Evolutionary conservation across 2,888 invertebrate genomes (phyloP).

Genomic region (Amiota minor): DNA sequence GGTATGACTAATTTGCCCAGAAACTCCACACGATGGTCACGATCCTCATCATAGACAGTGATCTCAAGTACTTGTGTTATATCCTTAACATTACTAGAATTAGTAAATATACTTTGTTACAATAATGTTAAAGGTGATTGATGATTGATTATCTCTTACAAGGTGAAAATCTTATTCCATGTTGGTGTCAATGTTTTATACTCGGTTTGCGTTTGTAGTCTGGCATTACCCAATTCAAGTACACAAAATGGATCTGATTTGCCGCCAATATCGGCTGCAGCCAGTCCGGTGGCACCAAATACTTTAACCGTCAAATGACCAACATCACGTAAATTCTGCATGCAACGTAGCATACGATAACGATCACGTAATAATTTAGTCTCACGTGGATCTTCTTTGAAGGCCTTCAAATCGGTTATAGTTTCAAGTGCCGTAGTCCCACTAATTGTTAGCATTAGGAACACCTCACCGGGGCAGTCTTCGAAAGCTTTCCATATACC

Average conservation of each 20-base stretch:
- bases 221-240: slow-evolving; percentile 92
- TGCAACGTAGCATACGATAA: slow-evolving; percentile 78
- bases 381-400: slow-evolving; percentile 86
- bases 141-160: slow-evolving; percentile 78
- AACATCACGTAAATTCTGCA: slow-evolving; percentile 87
- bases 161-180: slow-evolving; percentile 99
- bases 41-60: slow-evolving; percentile 97
- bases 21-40: slow-evolving; percentile 98
- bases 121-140: neutral
- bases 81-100: slow-evolving; percentile 88
- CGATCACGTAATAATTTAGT: slow-evolving; percentile 76
- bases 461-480: slow-evolving; percentile 88
- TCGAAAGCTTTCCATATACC: slow-evolving; percentile 91
- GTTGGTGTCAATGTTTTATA: slow-evolving; percentile 97
- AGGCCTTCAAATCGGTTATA: slow-evolving; percentile 90
- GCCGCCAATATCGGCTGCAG: slow-evolving; percentile 95
- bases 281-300: slow-evolving; percentile 87
- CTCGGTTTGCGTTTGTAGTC: slow-evolving; percentile 98
- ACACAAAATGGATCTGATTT: slow-evolving; percentile 99
- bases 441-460: slow-evolving; percentile 92
- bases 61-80: slow-evolving; percentile 95
- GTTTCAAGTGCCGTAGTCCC: slow-evolving; percentile 95
- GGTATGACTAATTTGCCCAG: slow-evolving; percentile 94
- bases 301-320: slow-evolving; percentile 97
- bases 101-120: neutral